Evolutionary conservation across 2,888 invertebrate genomes (phyloP).

Genomic region (Zeuzera pyrina): DNA sequence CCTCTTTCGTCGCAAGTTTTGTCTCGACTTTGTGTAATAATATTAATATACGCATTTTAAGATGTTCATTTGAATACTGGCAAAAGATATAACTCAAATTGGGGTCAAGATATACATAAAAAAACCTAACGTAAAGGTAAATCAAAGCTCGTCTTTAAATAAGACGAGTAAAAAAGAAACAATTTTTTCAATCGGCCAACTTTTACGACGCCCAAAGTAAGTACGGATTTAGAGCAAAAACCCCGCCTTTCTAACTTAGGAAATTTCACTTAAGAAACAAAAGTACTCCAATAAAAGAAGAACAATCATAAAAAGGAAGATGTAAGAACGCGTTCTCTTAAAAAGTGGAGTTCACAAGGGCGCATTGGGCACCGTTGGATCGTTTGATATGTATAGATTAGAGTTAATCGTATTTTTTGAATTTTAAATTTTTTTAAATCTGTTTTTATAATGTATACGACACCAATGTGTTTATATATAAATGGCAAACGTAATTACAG

Average conservation of each 20-base stretch:
- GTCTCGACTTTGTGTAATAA: too few relatives aligned
- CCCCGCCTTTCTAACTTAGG: slow-evolving; percentile 59
- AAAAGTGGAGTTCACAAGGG: slow-evolving; percentile 28
- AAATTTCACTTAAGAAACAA: slow-evolving; percentile 70
- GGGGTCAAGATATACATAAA: too few relatives aligned
- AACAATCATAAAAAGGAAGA: slow-evolving; percentile 68
- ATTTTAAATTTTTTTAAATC: too few relatives aligned
- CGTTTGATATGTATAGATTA: too few relatives aligned
- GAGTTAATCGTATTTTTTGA: too few relatives aligned
- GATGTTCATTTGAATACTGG: too few relatives aligned
- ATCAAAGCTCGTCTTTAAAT: slow-evolving; percentile 18
- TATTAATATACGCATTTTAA: too few relatives aligned
- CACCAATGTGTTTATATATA: too few relatives aligned
- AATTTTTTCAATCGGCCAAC: slow-evolving; percentile 62
- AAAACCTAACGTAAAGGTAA: slow-evolving; percentile 12
- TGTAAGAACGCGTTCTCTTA: slow-evolving; percentile 48
- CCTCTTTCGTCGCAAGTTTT: too few relatives aligned
- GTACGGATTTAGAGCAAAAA: slow-evolving; percentile 62
- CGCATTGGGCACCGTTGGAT: not conserved
- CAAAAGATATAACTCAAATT: too few relatives aligned
- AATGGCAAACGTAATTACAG: too few relatives aligned
- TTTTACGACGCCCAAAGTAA: slow-evolving; percentile 62
- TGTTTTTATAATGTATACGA: too few relatives aligned
- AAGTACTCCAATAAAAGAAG: slow-evolving; percentile 71
- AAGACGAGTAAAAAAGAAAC: slow-evolving; percentile 27